Conservation (phyloP, 2,797 vertebrate genomes). For the Acanthurus tractus region DNA sequence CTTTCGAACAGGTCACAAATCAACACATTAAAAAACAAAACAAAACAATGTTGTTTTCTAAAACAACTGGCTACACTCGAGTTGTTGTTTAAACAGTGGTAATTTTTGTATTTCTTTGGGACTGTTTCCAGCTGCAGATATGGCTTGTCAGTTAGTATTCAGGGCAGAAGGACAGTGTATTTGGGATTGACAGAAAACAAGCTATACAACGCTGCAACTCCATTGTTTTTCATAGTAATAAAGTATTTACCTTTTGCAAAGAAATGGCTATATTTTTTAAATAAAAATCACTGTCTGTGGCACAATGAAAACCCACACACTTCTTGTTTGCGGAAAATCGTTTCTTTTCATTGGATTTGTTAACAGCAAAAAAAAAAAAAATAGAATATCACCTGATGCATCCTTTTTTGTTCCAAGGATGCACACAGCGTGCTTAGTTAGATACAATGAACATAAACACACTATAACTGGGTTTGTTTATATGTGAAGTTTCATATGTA, state of each 20-base stretch:
- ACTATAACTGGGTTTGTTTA: constrained; percentile 26
- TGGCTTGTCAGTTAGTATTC: background rate
- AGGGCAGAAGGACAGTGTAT: background rate
- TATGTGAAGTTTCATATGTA: constrained; percentile 1
- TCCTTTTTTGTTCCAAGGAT: constrained; percentile 9
- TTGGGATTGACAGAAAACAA: no score
- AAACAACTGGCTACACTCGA: background rate
- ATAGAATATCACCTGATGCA: background rate
- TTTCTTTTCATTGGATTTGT: constrained; percentile 15
- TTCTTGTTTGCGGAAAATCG: no score
- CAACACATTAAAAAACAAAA: background rate
- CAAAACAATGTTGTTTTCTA: background rate
- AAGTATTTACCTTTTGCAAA: no score
- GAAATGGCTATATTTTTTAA: no score
- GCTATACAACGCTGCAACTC: no score
- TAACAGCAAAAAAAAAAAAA: background rate
- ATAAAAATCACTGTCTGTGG: no score
- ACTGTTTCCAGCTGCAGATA: background rate
- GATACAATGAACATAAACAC: constrained; percentile 22
- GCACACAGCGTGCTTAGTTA: background rate
- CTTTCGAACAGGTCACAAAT: background rate
- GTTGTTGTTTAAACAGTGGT: background rate
- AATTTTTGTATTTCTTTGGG: background rate
- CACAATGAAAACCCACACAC: no score
- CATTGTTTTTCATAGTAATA: no score